These are phyloP conservation scores for Daktulosphaira vitifoliae DNA, from an alignment of 1,140 invertebrate species.

Conservation along the genomic window DNA sequence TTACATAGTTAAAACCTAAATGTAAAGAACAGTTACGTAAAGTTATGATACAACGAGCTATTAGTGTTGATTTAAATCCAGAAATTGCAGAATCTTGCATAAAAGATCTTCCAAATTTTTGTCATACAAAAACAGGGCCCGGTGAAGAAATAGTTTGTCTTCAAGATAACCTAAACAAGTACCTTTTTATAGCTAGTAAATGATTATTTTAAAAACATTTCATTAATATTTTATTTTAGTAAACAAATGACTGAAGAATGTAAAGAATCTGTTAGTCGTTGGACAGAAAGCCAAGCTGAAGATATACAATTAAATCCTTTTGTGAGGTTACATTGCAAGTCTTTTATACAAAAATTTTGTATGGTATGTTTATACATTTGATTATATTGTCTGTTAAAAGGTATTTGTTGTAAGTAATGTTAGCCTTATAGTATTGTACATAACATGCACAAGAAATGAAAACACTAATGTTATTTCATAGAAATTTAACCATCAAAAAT, in stretches of 20 bases:
- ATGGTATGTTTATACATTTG: conserved; percentile 45
- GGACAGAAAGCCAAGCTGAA: conserved; percentile 80
- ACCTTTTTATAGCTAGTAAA: conserved; percentile 28
- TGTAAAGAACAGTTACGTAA: conserved; percentile 74
- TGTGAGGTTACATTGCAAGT: conserved; percentile 69
- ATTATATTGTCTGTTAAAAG: neutral
- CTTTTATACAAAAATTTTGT: conserved; percentile 76
- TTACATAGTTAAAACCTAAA: conserved; percentile 49
- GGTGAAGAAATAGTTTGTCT: conserved; percentile 87
- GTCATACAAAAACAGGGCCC: conserved; percentile 71
- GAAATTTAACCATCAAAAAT: no score
- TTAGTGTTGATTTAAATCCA: conserved; percentile 85
- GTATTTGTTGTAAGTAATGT: neutral
- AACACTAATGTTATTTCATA: no score
- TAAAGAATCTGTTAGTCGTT: conserved; percentile 67
- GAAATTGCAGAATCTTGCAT: conserved; percentile 87
- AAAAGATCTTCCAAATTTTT: conserved; percentile 70
- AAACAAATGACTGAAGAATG: conserved; percentile 46
- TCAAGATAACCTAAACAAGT: conserved; percentile 77
- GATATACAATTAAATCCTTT: conserved; percentile 79
- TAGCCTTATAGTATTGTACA: conserved; percentile 35
- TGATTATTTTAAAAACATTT: conserved; percentile 3
- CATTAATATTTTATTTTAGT: conserved; percentile 6
- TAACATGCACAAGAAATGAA: no score
- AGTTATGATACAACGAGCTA: conserved; percentile 84